A percentile compares a stretch with the other conserved stretches of the same genome.
These are phyloP conservation scores for Drosophila hamatofila DNA, from an alignment of 2,888 invertebrate genomes.

Conservation along the genomic window DNA sequence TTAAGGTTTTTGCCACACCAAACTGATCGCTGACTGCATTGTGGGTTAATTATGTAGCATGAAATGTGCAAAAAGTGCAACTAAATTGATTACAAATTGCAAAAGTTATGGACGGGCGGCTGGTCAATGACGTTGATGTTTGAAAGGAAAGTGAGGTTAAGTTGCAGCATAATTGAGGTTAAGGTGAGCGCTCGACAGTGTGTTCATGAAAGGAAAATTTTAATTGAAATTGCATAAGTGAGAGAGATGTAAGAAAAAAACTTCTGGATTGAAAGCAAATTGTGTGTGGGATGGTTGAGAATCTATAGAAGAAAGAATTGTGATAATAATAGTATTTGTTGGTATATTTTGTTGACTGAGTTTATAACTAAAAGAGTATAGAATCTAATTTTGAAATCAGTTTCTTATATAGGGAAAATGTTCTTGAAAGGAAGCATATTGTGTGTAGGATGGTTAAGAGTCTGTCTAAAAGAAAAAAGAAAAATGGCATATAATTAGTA, in stretches of 20 bases:
- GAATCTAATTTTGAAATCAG: not conserved
- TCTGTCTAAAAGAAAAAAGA: too few species aligned
- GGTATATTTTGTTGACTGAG: not conserved
- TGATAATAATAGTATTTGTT: not conserved
- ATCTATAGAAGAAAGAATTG: not conserved
- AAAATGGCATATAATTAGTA: too few species aligned
- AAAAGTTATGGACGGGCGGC: slow-evolving; percentile 6
- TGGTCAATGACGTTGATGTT: slow-evolving; percentile 17
- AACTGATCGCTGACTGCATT: slow-evolving; percentile 20
- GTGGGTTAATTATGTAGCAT: slow-evolving; percentile 69
- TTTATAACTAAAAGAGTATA: not conserved
- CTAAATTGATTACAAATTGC: slow-evolving; percentile 53
- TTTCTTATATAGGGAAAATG: too few species aligned
- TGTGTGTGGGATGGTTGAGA: not conserved
- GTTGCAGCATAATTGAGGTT: slow-evolving; percentile 38
- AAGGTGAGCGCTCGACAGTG: slow-evolving; percentile 19
- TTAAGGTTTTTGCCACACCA: slow-evolving; percentile 50
- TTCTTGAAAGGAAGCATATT: too few species aligned
- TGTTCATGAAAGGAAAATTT: slow-evolving; percentile 25
- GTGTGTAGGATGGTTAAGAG: too few species aligned
- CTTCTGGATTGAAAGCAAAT: not conserved
- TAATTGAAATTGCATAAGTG: slow-evolving; percentile 9
- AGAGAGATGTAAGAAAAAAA: not conserved
- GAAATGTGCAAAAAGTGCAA: slow-evolving; percentile 47
- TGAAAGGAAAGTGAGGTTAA: slow-evolving; percentile 39